These are phyloP conservation scores for Petrolisthes cinctipes DNA, from an alignment of 2,888 invertebrate species.

Conservation along the genomic window DNA sequence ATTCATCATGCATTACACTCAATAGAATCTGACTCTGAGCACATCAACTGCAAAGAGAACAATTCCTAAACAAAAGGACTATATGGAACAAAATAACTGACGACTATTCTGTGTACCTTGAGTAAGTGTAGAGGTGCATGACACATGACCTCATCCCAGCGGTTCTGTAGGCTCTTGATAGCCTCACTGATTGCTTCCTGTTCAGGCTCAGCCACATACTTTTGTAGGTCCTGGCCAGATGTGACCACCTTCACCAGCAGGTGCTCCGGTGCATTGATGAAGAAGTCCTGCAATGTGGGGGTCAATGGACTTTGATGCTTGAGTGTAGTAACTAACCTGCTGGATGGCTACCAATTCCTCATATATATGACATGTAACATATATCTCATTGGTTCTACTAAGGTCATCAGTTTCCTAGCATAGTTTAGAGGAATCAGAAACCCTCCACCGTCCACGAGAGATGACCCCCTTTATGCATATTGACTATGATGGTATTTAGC, in stretches of 20 bases:
- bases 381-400: no score
- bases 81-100: not conserved
- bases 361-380: no score
- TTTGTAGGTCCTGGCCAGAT: conserved; percentile 81
- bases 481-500: no score
- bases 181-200: conserved; percentile 71
- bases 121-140: conserved; percentile 69
- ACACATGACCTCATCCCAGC: conserved; percentile 64
- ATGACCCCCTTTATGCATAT: no score
- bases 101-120: conserved; percentile 63
- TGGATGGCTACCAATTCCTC: no score
- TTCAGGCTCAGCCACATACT: conserved; percentile 77
- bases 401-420: no score
- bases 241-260: conserved; percentile 78
- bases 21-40: not conserved
- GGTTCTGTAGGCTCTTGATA: conserved; percentile 50
- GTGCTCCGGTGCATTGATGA: conserved; percentile 65
- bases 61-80: not conserved
- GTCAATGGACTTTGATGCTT: not conserved
- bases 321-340: not conserved
- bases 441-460: no score
- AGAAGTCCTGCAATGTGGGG: conserved; percentile 57
- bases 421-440: no score
- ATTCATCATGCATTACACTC: no score
- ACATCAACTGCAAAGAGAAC: not conserved